phyloP scores from a whole-genome alignment of 2,888 invertebrate genomes.

The Dynastes tityus region DNA sequence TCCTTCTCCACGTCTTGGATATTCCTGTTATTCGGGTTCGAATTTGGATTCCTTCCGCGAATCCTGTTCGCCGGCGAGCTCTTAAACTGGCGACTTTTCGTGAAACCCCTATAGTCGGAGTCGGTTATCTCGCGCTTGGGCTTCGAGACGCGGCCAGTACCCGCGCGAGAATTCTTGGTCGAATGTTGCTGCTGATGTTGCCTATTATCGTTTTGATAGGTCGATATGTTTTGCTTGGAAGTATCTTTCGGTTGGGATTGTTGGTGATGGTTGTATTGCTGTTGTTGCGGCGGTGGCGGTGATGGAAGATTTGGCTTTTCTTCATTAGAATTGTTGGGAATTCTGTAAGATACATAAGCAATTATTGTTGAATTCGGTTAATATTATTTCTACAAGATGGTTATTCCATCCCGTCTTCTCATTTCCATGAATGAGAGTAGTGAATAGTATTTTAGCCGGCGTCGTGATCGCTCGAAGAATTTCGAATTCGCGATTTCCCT shows the following conservation, averaged over 20 bases:
- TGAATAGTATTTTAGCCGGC: no score
- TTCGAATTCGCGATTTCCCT: no score
- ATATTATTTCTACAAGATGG: no score
- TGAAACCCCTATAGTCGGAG: constrained; percentile 68
- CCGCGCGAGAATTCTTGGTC: constrained; percentile 59
- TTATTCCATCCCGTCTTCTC: no score
- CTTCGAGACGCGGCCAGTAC: constrained; percentile 64
- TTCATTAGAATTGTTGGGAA: constrained; percentile 10
- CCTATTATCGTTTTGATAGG: constrained; percentile 50
- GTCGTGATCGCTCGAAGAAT: no score
- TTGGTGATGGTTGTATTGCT: constrained; percentile 29
- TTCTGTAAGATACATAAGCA: constrained; percentile 7
- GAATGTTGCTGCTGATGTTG: constrained; percentile 28
- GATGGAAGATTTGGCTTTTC: constrained; percentile 47
- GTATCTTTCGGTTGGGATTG: constrained; percentile 31
- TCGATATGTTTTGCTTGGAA: constrained; percentile 33
- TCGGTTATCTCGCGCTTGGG: constrained; percentile 65
- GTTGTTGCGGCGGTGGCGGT: constrained; percentile 31
- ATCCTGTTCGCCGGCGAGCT: constrained; percentile 57
- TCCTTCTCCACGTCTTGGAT: constrained; percentile 64
- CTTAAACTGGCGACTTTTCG: constrained; percentile 64
- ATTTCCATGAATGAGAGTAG: no score
- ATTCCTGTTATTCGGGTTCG: constrained; percentile 63
- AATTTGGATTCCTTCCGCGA: constrained; percentile 60
- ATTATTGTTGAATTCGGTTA: no score